phyloP scores from a whole-genome alignment of 2,113 vertebrate species.

The Scomber japonicus region DNA sequence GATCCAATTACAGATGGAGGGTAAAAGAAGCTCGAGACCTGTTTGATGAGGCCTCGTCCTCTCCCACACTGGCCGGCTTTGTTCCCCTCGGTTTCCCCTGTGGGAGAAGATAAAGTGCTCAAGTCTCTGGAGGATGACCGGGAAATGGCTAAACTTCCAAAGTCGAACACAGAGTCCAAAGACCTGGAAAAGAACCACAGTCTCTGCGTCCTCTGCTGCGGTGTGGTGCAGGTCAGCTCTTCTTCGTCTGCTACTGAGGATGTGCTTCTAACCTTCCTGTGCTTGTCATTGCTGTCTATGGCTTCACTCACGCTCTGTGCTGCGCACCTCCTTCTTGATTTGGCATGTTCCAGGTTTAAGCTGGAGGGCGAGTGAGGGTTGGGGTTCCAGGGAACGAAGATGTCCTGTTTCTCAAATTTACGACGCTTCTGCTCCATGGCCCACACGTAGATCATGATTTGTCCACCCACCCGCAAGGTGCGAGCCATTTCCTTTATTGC shows the following conservation, averaged over 20 bases:
- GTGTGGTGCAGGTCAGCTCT: constrained; percentile 45
- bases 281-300: constrained; percentile 73
- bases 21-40: constrained; percentile 81
- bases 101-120: constrained; percentile 64
- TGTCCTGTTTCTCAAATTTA: constrained; percentile 88
- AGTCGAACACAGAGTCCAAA: constrained; percentile 84
- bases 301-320: constrained; percentile 73
- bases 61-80: constrained; percentile 43
- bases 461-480: constrained; percentile 85
- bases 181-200: constrained; percentile 87
- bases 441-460: constrained; percentile 92
- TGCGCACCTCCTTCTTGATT: constrained; percentile 51
- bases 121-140: constrained; percentile 78
- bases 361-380: constrained; percentile 71
- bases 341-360: constrained; percentile 18
- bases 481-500: constrained; percentile 88
- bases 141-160: constrained; percentile 74
- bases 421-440: constrained; percentile 89
- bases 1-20: constrained; percentile 76
- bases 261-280: constrained; percentile 82
- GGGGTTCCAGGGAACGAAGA: constrained; percentile 87
- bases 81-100: constrained; percentile 61
- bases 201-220: constrained; percentile 79
- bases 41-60: constrained; percentile 72
- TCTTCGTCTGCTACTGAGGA: constrained; percentile 79